Percentiles rank a stretch among this genome's conserved stretches.
Conservation (phyloP, 2,797 vertebrate species). For the Ambastaia sidthimunki region DNA sequence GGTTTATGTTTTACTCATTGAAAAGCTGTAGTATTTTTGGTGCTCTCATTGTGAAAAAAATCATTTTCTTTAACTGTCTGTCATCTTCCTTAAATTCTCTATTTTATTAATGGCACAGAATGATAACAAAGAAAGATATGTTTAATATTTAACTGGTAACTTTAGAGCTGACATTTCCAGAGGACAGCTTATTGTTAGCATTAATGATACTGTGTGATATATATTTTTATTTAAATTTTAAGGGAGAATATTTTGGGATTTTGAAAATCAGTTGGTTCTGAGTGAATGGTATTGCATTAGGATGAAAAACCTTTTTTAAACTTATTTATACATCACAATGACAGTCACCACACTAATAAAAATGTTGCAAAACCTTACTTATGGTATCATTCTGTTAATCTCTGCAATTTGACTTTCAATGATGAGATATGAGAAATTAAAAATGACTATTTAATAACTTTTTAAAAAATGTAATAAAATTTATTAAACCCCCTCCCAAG, state of each 20-base stretch:
- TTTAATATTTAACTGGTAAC: slow-evolving; percentile 14
- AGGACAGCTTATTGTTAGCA: slow-evolving; percentile 1
- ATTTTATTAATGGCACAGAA: slow-evolving; percentile 22
- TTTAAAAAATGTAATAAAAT: too few species aligned
- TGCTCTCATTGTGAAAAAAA: slow-evolving; percentile 29
- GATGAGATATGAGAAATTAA: slow-evolving; percentile 77
- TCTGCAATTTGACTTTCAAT: slow-evolving; percentile 79
- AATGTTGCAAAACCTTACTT: slow-evolving; percentile 81
- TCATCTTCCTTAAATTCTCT: slow-evolving; percentile 11
- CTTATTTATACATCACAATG: slow-evolving; percentile 18
- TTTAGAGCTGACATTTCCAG: slow-evolving; percentile 7
- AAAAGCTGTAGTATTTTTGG: slow-evolving; percentile 13
- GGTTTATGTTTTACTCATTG: slow-evolving; percentile 15
- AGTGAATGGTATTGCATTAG: background rate
- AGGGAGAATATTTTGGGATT: background rate
- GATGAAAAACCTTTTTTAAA: slow-evolving; percentile 9
- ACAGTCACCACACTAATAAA: slow-evolving; percentile 74
- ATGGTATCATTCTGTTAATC: slow-evolving; percentile 81
- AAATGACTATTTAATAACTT: slow-evolving; percentile 78
- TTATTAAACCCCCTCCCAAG: slow-evolving; percentile 42
- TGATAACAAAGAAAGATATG: background rate
- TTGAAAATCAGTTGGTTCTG: background rate
- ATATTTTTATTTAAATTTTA: slow-evolving; percentile 18
- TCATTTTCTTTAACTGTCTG: slow-evolving; percentile 31
- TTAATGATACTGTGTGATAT: slow-evolving; percentile 6